phyloP scores from a whole-genome alignment of 1,140 invertebrate genomes.

The Penaeus japonicus region DNA sequence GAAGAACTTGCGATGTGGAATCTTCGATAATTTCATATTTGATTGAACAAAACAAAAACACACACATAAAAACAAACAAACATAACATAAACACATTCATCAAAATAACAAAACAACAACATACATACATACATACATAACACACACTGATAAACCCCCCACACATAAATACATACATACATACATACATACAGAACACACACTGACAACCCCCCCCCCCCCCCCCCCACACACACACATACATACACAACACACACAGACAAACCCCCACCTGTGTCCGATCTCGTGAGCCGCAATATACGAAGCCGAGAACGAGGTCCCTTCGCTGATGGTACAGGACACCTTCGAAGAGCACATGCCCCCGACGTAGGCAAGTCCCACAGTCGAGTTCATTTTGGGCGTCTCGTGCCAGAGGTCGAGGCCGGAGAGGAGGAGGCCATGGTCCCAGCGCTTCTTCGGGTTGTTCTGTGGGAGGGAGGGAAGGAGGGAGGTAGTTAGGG shows the following conservation, averaged over 20 bases:
- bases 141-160: no score
- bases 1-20: no score
- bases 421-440: slow-evolving; percentile 33
- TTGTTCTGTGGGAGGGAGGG: background rate
- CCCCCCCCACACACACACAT: background rate
- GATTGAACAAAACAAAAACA: no score
- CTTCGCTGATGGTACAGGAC: slow-evolving; percentile 39
- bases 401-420: slow-evolving; percentile 10
- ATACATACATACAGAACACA: background rate
- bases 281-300: slow-evolving; percentile 44
- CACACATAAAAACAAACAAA: background rate
- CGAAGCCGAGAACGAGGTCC: slow-evolving; percentile 17
- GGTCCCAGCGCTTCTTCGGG: background rate
- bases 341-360: slow-evolving; percentile 4
- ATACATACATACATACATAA: background rate
- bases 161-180: background rate
- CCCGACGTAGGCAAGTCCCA: slow-evolving; percentile 35
- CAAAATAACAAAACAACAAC: background rate
- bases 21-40: no score
- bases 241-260: background rate
- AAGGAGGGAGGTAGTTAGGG: background rate
- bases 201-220: background rate
- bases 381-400: background rate
- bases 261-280: slow-evolving; percentile 25
- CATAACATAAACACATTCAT: background rate